Conservation (phyloP, 2,113 vertebrate genomes). For the Recurvirostra avosetta region DNA sequence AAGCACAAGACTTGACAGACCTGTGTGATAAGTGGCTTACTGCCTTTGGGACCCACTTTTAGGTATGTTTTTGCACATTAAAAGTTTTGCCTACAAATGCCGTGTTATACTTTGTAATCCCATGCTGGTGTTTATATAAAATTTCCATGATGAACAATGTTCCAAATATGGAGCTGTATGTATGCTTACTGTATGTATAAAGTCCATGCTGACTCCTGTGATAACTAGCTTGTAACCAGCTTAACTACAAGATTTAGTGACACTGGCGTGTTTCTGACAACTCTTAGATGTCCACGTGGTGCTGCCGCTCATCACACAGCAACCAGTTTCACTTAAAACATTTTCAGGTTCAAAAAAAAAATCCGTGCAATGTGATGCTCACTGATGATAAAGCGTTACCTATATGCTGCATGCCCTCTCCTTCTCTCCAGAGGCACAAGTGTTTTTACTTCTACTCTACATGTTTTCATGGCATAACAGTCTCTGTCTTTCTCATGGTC, state of each 20-base stretch:
- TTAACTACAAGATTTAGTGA: neutral
- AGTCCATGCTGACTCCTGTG: neutral
- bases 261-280: neutral
- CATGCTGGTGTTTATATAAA: neutral
- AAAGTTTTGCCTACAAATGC: neutral
- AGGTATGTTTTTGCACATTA: neutral
- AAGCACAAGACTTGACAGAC: neutral
- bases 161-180: neutral
- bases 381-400: neutral
- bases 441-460: neutral
- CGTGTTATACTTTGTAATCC: neutral
- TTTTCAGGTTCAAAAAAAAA: neutral
- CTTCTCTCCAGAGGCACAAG: neutral
- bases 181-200: neutral
- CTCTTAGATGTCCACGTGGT: neutral
- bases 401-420: neutral
- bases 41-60: neutral
- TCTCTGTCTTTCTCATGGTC: neutral
- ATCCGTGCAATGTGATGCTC: neutral
- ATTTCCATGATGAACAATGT: neutral
- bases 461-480: neutral
- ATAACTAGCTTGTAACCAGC: neutral
- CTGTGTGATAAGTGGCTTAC: neutral
- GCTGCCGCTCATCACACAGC: neutral
- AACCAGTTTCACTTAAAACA: neutral